Base-by-base conservation (phyloP, 2,113 vertebrate species). In the Anguilla japonica region DNA sequence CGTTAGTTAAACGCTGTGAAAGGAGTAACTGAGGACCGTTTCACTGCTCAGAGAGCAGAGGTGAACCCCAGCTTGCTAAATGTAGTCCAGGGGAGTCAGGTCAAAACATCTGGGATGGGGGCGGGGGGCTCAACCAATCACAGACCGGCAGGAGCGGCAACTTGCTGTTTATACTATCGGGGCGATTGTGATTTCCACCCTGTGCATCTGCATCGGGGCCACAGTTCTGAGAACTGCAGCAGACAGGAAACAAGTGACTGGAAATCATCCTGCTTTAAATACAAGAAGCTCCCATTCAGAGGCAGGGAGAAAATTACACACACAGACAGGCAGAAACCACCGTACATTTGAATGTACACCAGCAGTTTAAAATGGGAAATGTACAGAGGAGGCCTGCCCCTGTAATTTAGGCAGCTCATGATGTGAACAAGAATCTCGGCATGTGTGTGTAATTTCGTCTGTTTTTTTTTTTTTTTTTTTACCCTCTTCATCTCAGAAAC, bases 361-460 rank as follows among this genome's bases (percentile, higher is more conserved):
- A 91, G 87, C 89, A 89, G 92, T 91, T 34, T 81, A 84, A 89
- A 87, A 90, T 81, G 87, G 88, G 81, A 93, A 92, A 92, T 85
- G 88, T 86, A 93, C 78, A 90, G 20, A 88, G 60, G 63, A 82
- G 88, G 84, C 85, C 85, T 87, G 83, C 89, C 91, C 90, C 90
- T 93, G 90, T 93, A 93, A 93, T 95, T 93, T 92, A 87, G 84
- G 85, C 87, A 87, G 11, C 43, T 90, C 88, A 92, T 91, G 67
- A 88, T 89, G 87, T 90, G 88, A 91, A 87, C 84, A 91, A 91
- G 88, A 88, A 83, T 86, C 16, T 13, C 53, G 84, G 43, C 67
- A 78, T 41, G 82, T 71, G 41, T 83, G 56, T 84, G 57, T 56
- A 81, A 86, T 84, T 79, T 79, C 78, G 79, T 40, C 83, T 81